Evolutionary conservation across 2,888 invertebrate species (phyloP).

Genomic region (Myopa tessellatipennis): DNA sequence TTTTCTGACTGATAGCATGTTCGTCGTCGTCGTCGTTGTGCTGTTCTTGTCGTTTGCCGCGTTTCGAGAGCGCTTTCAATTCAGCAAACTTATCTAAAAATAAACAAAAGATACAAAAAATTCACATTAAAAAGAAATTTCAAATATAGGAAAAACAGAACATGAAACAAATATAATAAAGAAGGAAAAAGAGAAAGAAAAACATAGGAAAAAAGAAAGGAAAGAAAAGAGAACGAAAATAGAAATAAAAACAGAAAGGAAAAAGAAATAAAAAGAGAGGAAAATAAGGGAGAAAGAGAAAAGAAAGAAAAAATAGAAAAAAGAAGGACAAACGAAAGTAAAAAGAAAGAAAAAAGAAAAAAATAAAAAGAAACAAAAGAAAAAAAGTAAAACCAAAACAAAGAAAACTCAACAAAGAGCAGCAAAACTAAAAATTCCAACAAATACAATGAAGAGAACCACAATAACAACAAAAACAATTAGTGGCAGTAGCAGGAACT

Average conservation of each 20-base stretch:
- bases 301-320: conserved; percentile 14
- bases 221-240: not conserved
- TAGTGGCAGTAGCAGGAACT: not conserved
- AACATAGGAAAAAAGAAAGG: not conserved
- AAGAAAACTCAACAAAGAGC: not conserved
- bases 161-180: not conserved
- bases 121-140: conserved; percentile 21
- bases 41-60: conserved; percentile 25
- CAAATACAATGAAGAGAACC: conserved; percentile 22
- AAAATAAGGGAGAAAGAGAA: not conserved
- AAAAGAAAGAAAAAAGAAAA: conserved; percentile 10
- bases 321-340: conserved; percentile 10
- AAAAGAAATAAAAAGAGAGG: conserved; percentile 26
- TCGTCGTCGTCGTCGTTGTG: not conserved
- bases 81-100: conserved; percentile 45
- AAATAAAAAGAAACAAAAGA: not conserved
- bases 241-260: conserved; percentile 24
- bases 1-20: conserved; percentile 28
- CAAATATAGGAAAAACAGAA: not conserved
- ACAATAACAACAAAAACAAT: not conserved
- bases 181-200: not conserved
- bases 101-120: conserved; percentile 41
- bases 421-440: not conserved
- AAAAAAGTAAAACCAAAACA: not conserved
- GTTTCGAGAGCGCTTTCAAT: conserved; percentile 36